phyloP scores from a whole-genome alignment of 2,888 invertebrate genomes.

The Liodrosophila aerea region DNA sequence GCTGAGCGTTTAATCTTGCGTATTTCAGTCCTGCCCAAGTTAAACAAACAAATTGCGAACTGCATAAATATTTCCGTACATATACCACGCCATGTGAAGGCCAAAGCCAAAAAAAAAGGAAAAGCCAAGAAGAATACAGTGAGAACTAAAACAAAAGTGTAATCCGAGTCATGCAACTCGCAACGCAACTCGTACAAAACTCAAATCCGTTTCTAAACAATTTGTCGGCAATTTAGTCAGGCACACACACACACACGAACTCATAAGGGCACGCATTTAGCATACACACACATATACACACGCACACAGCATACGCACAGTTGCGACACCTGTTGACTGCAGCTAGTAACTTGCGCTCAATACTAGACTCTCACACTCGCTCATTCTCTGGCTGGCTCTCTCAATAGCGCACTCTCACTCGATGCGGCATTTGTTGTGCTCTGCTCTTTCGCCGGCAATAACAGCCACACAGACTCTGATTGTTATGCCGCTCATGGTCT shows the following conservation, averaged over 20 bases:
- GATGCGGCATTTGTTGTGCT: slow-evolving; percentile 60
- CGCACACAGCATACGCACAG: slow-evolving; percentile 2
- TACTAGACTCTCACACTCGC: slow-evolving; percentile 6
- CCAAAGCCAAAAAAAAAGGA: slow-evolving; percentile 4
- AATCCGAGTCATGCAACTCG: slow-evolving; percentile 60
- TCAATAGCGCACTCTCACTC: slow-evolving; percentile 12
- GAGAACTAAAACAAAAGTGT: slow-evolving; percentile 52
- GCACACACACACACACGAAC: slow-evolving; percentile 11
- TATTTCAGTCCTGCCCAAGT: slow-evolving; percentile 8
- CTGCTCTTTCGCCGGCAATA: slow-evolving; percentile 68
- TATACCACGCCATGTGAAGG: slow-evolving; percentile 39
- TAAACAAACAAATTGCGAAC: too few species aligned
- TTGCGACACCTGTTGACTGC: slow-evolving; percentile 56
- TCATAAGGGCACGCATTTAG: neutral
- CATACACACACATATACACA: neutral
- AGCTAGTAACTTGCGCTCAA: slow-evolving; percentile 26
- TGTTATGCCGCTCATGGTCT: slow-evolving; percentile 36
- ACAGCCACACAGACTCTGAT: slow-evolving; percentile 27
- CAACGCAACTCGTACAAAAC: slow-evolving; percentile 23
- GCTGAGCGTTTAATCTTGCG: slow-evolving; percentile 1
- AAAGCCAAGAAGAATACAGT: slow-evolving; percentile 25
- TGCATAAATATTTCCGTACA: slow-evolving; percentile 42
- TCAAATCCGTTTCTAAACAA: slow-evolving; percentile 59
- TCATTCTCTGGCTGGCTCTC: slow-evolving; percentile 6
- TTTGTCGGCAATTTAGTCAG: slow-evolving; percentile 62